Base-by-base conservation (phyloP, 2,888 invertebrate genomes). In the Cryptocephalus primarius region DNA sequence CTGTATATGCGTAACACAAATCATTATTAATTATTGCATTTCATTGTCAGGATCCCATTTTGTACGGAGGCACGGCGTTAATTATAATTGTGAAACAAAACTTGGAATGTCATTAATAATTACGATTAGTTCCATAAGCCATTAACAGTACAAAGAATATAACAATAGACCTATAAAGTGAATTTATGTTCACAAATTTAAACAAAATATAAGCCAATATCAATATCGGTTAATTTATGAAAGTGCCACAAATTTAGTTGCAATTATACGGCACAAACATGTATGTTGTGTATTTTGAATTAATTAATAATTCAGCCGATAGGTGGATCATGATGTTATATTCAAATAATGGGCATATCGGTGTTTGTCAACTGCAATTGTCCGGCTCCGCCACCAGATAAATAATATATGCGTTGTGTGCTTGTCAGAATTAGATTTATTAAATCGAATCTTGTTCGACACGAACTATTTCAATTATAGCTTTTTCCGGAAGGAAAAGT, bases 221-320 rank as follows among this genome's bases (percentile, higher is more conserved):
- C 65, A 65, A 66, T 66, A 67, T 64, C 66, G 60, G 62, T 61
- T 65, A 66, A 67, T 67, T 67, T 67, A 67, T 66, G 65, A 65
- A 65, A 66, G 65, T 65, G 64, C 63, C 63, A 62, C 65, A 63
- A 66, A 66, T 67, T 65, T 66, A 64, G 66, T 64, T 62, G 64
- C 65, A 65, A 67, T 66, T 68, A 67, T 66, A 59, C 61, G 60
- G 60, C 63, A 64, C 64, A 64, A 66, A 66, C 67, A 66, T 65
- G 64, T 60, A 62, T 58, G 64, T 60, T 64, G 62, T 66, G 63
- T 65, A 65, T 66, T 67, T 62, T 63, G 63, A 62, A 64, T 64
- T 64, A 65, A 65, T 65, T 68, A 67, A 67, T 68, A 67, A 67
- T 66, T 62, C 65, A 60, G 57, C 61, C 64, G 64, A 64, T 67